These are phyloP conservation scores for Tylochromis polylepis DNA, from an alignment of 2,113 vertebrate genomes.

Conservation along the genomic window DNA sequence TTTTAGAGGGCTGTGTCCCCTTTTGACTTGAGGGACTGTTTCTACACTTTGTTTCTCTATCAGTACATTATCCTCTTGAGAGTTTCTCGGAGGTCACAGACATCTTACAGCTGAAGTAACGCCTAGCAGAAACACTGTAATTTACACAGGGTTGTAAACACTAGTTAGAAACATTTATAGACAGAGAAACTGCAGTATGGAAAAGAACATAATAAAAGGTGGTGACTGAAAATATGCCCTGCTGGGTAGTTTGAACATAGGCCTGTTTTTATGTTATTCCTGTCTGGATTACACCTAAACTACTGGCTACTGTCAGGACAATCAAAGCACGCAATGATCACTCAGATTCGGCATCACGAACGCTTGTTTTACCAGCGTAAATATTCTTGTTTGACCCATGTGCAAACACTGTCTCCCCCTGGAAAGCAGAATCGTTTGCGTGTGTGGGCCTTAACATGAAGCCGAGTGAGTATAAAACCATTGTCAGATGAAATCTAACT, in stretches of 20 bases:
- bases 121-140: conserved; percentile 38
- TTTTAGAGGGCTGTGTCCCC: neutral
- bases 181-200: conserved; percentile 16
- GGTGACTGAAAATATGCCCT: conserved; percentile 24
- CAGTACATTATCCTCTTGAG: neutral
- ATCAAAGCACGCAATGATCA: neutral
- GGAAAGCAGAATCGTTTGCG: neutral
- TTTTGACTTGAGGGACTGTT: neutral
- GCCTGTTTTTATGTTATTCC: conserved; percentile 1
- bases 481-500: neutral
- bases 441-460: neutral
- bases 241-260: neutral
- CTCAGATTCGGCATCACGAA: neutral
- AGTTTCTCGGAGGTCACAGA: conserved; percentile 20
- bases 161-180: conserved; percentile 61
- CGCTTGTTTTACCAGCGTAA: neutral
- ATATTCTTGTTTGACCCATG: neutral
- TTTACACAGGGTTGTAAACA: conserved; percentile 58
- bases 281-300: conserved; percentile 2
- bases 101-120: conserved; percentile 10
- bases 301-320: neutral
- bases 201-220: conserved; percentile 49
- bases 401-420: neutral
- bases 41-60: neutral
- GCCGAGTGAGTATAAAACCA: neutral